Conservation (phyloP, 2,888 invertebrate species). For the Parnassius smintheus region DNA sequence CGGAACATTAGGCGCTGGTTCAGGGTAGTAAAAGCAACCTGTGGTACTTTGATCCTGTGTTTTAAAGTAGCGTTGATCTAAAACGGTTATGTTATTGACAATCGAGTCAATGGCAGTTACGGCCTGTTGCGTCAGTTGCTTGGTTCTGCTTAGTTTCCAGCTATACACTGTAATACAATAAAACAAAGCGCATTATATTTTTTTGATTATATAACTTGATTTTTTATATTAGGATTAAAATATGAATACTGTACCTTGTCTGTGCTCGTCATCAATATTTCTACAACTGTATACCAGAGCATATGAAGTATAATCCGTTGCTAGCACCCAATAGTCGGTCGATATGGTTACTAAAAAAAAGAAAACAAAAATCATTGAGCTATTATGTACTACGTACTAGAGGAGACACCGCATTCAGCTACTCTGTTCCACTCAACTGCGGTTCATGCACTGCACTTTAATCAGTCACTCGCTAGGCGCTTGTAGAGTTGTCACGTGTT, state of each 20-base stretch:
- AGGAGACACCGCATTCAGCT: no score
- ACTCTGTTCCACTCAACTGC: no score
- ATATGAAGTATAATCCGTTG: slow-evolving; percentile 83
- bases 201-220: no score
- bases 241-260: slow-evolving; percentile 56
- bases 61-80: slow-evolving; percentile 45
- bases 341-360: slow-evolving; percentile 41
- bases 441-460: no score
- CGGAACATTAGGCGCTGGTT: slow-evolving; percentile 40
- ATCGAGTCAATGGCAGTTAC: slow-evolving; percentile 38
- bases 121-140: slow-evolving; percentile 35
- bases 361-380: no score
- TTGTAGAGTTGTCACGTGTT: no score
- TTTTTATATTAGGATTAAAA: no score
- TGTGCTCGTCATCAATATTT: slow-evolving; percentile 65
- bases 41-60: slow-evolving; percentile 39
- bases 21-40: slow-evolving; percentile 56
- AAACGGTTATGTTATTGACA: slow-evolving; percentile 40
- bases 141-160: slow-evolving; percentile 55
- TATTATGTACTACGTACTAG: no score
- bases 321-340: slow-evolving; percentile 80
- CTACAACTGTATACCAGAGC: slow-evolving; percentile 84
- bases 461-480: no score
- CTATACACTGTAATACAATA: slow-evolving; percentile 36
- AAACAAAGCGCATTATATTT: background rate